Evolutionary conservation across 2,888 invertebrate genomes (phyloP), one percentile per base, ranked within the genome.

Genomic region (Noctua janthina): DNA sequence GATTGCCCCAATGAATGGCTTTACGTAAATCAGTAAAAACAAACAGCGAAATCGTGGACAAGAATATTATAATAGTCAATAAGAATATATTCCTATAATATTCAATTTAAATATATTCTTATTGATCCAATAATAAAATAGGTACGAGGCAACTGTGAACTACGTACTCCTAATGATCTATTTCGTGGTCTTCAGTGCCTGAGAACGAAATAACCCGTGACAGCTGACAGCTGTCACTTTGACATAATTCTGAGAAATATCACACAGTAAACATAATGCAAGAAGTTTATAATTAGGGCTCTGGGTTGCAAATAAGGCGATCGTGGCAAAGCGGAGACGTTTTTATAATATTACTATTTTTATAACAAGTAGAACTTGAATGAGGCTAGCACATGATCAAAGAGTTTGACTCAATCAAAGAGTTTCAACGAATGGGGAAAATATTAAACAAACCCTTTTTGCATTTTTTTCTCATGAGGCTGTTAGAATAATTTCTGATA

Each of bases 151-250:
- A 20, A 11, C 43, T 23, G 29, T 49, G 29, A 69, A 49, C 20
- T 49, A 49, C 29, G 49, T 29, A 15, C 17, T 67, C 43, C 7
- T 23, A 29, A 15, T 62, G 62, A 62, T 2, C 29, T 11, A 69
- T 49, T 49, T 20, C 69, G 29, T 29, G 69, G 43, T 43, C 46
- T 0, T 49, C 4, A 20, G 35, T 51, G 70, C 51, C 20, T 70
- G 70, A 51, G 70, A 70, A 70, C 23, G 15, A 54, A 35, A 71
- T 23, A 54, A 54, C 13, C 8, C 1, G 13, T 20, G 29, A 1
- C 70, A 70, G 51, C 20, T 54, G 70, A 51, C 51, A 71, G 23
- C 23, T 71, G 54, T 51, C 70, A 70, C 29, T 69, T 49, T 70
- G 51, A 70, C 70, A 70, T 70, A 35, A 51, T 20, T 35, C 13